Base-by-base conservation (phyloP, 2,888 invertebrate genomes). In the Trachelus tabidus region DNA sequence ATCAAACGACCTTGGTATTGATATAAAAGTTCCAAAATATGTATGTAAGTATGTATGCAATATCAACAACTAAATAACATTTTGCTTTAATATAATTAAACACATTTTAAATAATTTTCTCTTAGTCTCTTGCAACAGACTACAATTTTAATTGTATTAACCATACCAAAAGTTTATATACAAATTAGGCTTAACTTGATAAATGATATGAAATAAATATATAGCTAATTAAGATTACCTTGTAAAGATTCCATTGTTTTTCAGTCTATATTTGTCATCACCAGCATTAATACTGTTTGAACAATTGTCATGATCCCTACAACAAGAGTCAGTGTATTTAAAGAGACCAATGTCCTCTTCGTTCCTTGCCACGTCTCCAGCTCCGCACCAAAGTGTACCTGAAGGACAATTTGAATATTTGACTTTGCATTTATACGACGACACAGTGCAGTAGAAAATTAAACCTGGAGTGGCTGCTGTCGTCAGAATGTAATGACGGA, bases 361-460 rank as follows among this genome's bases (percentile, higher is more conserved):
- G 6, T 92, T 92, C 12, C 92, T 91, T 0, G 95, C 94, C 0
- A 93, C 92, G 83, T 94, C 94, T 0, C 96, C 96, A 76, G 93
- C 93, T 0, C 96, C 96, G 85, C 96, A 96, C 96, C 96, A 96
- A 15, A 94, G 93, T 0, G 96, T 96, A 12, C 96, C 96, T 94
- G 56, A 6, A 6, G 23, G 23, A 23, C 56, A 56, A 56, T 56
- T 9, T 56, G 56, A 56, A 33, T 71, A 33, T 30, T 71, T 71
- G 12, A 33, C 11, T 30, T 15, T 30, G 3, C 71, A 71, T 71
- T 71, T 71, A 31, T 31, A 71, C 31, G 31, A 4, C 71, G 31
- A n/a, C 30, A 1, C 12, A 11, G 56, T 23, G 23, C 56, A 56
- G 23, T 9, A 56, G 9, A 56, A 56, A 23, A 9, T 56, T 56